Conservation (phyloP, 2,888 invertebrate species). For the Leistus spinibarbis region DNA sequence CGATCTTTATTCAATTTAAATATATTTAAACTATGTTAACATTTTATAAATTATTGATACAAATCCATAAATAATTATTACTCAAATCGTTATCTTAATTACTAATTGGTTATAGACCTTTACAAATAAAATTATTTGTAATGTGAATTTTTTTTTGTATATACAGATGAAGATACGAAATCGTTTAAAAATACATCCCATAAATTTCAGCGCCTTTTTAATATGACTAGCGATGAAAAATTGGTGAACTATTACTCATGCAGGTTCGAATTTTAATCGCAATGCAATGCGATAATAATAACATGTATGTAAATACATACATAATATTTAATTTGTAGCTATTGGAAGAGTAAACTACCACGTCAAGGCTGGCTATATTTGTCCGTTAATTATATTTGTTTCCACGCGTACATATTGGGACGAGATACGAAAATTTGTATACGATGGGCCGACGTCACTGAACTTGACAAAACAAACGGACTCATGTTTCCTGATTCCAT, state of each 20-base stretch:
- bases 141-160: too few species aligned
- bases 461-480: constrained; percentile 77
- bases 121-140: too few species aligned
- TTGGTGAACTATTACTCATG: constrained; percentile 94
- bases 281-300: background rate
- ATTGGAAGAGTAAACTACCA: constrained; percentile 90
- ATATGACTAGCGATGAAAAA: constrained; percentile 91
- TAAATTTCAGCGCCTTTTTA: constrained; percentile 88
- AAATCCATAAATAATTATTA: too few species aligned
- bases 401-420: constrained; percentile 93
- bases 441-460: constrained; percentile 89
- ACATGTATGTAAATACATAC: background rate
- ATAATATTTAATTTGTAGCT: constrained; percentile 62
- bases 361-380: constrained; percentile 97
- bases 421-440: constrained; percentile 86
- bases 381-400: constrained; percentile 95
- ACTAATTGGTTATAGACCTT: too few species aligned
- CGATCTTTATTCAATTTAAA: background rate
- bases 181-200: constrained; percentile 76
- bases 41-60: too few species aligned
- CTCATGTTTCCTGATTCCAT: constrained; percentile 85
- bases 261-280: constrained; percentile 67
- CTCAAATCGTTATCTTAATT: too few species aligned
- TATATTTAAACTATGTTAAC: constrained; percentile 30
- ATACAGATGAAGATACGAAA: constrained; percentile 85